A percentile compares a stretch with the other conserved stretches of the same genome.
Evolutionary conservation across 35 echinoderm and acorn worm genomes (phyloP).

Genomic region (Lytechinus variegatus): DNA sequence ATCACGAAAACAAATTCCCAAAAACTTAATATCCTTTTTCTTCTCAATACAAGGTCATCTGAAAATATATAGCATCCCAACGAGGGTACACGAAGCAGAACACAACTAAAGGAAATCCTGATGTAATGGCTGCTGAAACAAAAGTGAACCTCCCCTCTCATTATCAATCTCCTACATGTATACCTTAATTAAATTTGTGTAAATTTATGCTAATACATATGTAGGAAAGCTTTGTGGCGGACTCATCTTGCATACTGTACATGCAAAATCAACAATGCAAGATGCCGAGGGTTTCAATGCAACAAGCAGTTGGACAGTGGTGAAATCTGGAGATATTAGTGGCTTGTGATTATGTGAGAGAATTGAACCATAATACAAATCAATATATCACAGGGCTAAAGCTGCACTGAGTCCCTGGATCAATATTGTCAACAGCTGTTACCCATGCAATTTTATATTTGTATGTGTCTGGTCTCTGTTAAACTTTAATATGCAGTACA

Average conservation of each 20-base stretch:
- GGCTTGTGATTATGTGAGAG: neutral
- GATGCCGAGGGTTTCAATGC: no score
- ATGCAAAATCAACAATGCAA: neutral
- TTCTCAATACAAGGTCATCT: no score
- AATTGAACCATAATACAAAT: neutral
- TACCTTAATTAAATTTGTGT: neutral
- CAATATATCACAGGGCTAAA: neutral
- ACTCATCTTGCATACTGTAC: neutral
- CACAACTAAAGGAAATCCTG: no score
- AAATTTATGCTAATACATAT: neutral
- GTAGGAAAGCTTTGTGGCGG: neutral
- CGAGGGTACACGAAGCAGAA: no score
- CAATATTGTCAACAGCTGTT: neutral
- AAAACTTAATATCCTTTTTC: no score
- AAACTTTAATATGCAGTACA: no score
- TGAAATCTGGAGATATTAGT: neutral
- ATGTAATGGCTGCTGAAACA: neutral
- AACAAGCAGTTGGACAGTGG: neutral
- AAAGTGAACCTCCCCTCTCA: neutral
- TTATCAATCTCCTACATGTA: neutral
- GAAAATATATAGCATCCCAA: no score
- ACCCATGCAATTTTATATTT: neutral
- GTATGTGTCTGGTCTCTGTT: neutral
- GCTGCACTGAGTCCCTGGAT: neutral
- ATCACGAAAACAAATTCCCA: no score